Evolutionary conservation across 2,888 invertebrate genomes (phyloP).

Genomic region (Conistra vaccinii): DNA sequence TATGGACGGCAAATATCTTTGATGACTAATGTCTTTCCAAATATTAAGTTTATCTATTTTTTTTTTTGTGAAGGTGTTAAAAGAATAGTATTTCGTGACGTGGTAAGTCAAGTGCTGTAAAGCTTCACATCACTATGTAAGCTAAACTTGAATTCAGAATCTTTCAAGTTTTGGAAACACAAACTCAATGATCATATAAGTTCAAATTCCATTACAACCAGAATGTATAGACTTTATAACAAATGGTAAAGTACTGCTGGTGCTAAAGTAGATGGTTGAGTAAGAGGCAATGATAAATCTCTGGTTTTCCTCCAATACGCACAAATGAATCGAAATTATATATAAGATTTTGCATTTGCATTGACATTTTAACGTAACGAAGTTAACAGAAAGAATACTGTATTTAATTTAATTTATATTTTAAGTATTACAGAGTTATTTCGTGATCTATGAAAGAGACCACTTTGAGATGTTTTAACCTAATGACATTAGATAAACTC

Average conservation of each 20-base stretch:
- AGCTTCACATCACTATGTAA: slow-evolving; percentile 23
- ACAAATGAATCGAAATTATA: not conserved
- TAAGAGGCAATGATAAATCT: not conserved
- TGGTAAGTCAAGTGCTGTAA: slow-evolving; percentile 15
- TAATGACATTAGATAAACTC: slow-evolving; percentile 47
- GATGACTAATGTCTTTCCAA: slow-evolving; percentile 70
- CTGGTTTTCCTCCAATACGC: not conserved
- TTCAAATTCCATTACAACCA: slow-evolving; percentile 17
- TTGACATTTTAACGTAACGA: slow-evolving; percentile 24
- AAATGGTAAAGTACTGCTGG: no score
- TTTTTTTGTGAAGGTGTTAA: slow-evolving; percentile 59
- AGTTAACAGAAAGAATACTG: slow-evolving; percentile 25
- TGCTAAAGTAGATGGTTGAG: not conserved
- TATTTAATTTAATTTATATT: slow-evolving; percentile 34
- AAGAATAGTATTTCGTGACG: slow-evolving; percentile 64
- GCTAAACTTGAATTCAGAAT: slow-evolving; percentile 24
- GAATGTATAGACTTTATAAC: not conserved
- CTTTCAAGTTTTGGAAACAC: slow-evolving; percentile 8
- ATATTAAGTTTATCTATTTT: slow-evolving; percentile 36
- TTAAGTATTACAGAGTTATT: slow-evolving; percentile 31
- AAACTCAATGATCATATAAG: not conserved
- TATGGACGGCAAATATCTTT: slow-evolving; percentile 87
- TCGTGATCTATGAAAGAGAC: slow-evolving; percentile 31
- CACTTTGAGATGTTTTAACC: slow-evolving; percentile 37
- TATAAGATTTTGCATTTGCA: slow-evolving; percentile 26